A percentile compares a stretch with the other conserved stretches of the same genome.
phyloP scores from a whole-genome alignment of 2,888 invertebrate species.

The Cerastis rubricosa region DNA sequence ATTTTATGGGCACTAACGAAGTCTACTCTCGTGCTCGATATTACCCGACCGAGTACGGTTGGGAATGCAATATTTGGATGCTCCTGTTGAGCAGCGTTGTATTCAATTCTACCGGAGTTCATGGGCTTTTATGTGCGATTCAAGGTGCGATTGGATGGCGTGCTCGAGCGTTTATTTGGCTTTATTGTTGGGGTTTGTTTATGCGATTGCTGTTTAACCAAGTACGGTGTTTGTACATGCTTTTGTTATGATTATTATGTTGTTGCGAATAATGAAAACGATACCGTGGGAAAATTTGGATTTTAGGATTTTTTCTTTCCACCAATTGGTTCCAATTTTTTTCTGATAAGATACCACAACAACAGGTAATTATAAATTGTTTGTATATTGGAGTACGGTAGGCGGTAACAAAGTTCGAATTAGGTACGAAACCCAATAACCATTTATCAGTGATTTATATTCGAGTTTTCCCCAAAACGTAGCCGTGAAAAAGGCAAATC shows the following conservation, averaged over 20 bases:
- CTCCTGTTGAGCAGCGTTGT: slow-evolving; percentile 86
- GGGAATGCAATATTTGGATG: slow-evolving; percentile 88
- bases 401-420: slow-evolving; percentile 80
- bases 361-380: slow-evolving; percentile 60
- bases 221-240: slow-evolving; percentile 89
- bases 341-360: slow-evolving; percentile 71
- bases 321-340: slow-evolving; percentile 64
- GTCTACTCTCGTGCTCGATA: slow-evolving; percentile 88
- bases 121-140: slow-evolving; percentile 90
- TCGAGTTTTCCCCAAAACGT: slow-evolving; percentile 89
- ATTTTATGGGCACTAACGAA: slow-evolving; percentile 90
- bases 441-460: slow-evolving; percentile 89
- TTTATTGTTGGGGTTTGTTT: slow-evolving; percentile 91
- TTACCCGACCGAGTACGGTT: slow-evolving; percentile 88
- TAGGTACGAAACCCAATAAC: slow-evolving; percentile 85
- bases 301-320: slow-evolving; percentile 64
- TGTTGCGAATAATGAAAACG: slow-evolving; percentile 85
- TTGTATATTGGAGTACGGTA: slow-evolving; percentile 69
- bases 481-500: slow-evolving; percentile 91
- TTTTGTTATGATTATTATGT: slow-evolving; percentile 90
- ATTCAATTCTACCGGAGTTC: slow-evolving; percentile 90
- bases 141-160: slow-evolving; percentile 91
- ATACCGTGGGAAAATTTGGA: slow-evolving; percentile 80
- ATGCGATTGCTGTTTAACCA: slow-evolving; percentile 91
- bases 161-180: slow-evolving; percentile 90